Evolutionary conservation across 2,888 invertebrate species (phyloP).

Genomic region (Linnaemya tessellans): DNA sequence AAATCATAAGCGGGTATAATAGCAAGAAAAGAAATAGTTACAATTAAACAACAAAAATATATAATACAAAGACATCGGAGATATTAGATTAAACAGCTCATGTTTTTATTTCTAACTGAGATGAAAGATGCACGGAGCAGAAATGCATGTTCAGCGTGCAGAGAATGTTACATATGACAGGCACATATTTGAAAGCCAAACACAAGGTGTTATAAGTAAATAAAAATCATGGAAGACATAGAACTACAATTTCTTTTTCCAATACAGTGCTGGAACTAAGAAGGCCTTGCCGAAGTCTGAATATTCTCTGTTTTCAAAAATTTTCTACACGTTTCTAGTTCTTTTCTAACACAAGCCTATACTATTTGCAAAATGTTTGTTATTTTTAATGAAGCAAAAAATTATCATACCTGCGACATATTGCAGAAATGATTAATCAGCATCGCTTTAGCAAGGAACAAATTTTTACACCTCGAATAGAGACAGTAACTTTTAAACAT

Average conservation of each 20-base stretch:
- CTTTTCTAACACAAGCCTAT: too few relatives aligned
- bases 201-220: slow-evolving; percentile 59
- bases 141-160: neutral
- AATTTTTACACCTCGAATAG: too few relatives aligned
- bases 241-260: neutral
- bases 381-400: too few relatives aligned
- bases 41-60: slow-evolving; percentile 3
- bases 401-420: too few relatives aligned
- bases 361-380: too few relatives aligned
- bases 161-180: slow-evolving; percentile 13
- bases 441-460: too few relatives aligned
- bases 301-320: too few relatives aligned
- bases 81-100: slow-evolving; percentile 28
- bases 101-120: slow-evolving; percentile 49
- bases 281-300: too few relatives aligned
- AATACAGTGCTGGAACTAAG: too few relatives aligned
- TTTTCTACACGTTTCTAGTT: too few relatives aligned
- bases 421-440: too few relatives aligned
- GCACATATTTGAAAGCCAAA: neutral
- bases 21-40: neutral
- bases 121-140: slow-evolving; percentile 55
- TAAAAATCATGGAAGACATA: neutral
- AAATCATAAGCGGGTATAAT: slow-evolving; percentile 36
- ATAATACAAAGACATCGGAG: neutral
- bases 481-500: too few relatives aligned